Evolutionary conservation across 2,113 vertebrate genomes (phyloP).

Genomic region (Cygnus atratus): DNA sequence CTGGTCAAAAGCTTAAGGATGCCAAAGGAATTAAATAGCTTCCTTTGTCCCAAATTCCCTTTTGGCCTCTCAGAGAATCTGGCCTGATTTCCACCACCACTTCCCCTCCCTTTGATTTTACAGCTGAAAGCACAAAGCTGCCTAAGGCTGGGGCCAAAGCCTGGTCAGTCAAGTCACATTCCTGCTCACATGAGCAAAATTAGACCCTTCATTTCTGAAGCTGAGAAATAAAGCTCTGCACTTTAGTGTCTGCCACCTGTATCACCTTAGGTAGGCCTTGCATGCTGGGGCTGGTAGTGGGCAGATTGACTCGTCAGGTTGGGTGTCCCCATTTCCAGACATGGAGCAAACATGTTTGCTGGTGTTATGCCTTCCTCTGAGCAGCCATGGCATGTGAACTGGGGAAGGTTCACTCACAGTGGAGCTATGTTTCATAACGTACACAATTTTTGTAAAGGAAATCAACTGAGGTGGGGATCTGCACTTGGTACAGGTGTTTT

Average conservation of each 20-base stretch:
- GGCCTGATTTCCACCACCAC: background rate
- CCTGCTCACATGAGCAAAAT: background rate
- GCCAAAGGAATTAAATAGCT: background rate
- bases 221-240: background rate
- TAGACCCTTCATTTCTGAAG: background rate
- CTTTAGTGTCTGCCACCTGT: background rate
- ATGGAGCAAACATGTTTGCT: background rate
- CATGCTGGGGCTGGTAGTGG: background rate
- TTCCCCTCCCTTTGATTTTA: background rate
- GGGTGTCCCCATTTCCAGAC: background rate
- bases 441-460: background rate
- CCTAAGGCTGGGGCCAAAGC: background rate
- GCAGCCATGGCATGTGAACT: background rate
- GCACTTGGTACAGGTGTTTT: background rate
- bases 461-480: background rate
- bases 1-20: background rate
- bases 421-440: background rate
- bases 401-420: background rate
- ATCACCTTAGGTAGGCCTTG: rapidly evolving
- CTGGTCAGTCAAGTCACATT: background rate
- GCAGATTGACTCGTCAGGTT: background rate
- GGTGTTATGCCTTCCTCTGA: background rate
- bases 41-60: background rate
- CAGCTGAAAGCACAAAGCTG: background rate
- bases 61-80: background rate